phyloP scores from a whole-genome alignment of 2,113 vertebrate species.

The Mohoua ochrocephala region DNA sequence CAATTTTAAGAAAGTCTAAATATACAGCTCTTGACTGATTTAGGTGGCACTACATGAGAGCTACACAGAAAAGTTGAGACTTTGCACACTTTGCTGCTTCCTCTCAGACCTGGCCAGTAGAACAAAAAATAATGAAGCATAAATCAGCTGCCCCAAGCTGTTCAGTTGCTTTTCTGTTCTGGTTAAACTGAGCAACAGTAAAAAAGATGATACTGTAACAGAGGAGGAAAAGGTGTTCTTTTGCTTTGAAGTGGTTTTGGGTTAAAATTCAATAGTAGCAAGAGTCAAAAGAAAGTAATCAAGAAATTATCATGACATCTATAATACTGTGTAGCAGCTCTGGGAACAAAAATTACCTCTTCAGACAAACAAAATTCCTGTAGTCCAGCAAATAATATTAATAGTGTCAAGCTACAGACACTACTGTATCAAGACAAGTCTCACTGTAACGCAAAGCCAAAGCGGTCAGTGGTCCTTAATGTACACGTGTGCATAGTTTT shows the following conservation, averaged over 20 bases:
- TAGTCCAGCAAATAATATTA: neutral
- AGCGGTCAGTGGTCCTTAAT: neutral
- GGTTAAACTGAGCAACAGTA: neutral
- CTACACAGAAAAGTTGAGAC: fast-evolving
- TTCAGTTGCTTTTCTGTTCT: neutral
- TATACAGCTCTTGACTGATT: neutral
- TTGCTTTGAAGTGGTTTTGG: neutral
- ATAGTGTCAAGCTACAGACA: neutral
- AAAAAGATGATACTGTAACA: neutral
- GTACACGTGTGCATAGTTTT: neutral
- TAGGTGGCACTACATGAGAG: neutral
- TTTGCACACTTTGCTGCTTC: neutral
- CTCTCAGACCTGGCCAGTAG: neutral
- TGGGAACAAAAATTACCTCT: neutral
- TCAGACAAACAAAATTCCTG: neutral
- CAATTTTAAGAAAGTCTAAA: neutral
- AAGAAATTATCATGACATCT: neutral
- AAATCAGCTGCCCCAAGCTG: neutral
- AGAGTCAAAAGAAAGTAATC: neutral
- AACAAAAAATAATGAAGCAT: neutral
- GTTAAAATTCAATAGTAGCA: neutral
- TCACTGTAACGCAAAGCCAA: neutral
- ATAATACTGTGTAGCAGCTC: neutral
- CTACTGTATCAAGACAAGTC: neutral
- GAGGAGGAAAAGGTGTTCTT: neutral